These are phyloP conservation scores for Stichopus horrens DNA, from an alignment of 53 echinoderm and acorn worm species.

Conservation along the genomic window DNA sequence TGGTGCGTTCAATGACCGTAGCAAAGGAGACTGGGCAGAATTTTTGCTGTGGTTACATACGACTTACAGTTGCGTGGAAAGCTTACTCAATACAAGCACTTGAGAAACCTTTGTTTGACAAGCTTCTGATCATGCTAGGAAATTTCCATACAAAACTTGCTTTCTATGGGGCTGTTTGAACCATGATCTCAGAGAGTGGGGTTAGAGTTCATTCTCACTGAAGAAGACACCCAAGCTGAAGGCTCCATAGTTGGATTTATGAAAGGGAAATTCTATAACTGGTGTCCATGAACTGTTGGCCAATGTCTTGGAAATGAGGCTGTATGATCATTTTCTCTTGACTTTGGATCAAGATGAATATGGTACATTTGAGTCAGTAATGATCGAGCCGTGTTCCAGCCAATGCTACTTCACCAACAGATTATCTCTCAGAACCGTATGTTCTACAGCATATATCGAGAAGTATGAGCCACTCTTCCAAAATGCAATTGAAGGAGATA, in stretches of 20 bases:
- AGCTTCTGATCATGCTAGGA: slow-evolving; percentile 67
- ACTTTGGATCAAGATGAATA: slow-evolving; percentile 50
- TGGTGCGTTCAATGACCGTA: slow-evolving; percentile 59
- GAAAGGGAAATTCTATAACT: slow-evolving; percentile 65
- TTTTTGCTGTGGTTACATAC: slow-evolving; percentile 53
- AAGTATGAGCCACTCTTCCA: slow-evolving; percentile 59
- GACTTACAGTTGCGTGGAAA: slow-evolving; percentile 67
- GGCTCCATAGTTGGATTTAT: slow-evolving; percentile 69
- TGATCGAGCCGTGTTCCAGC: slow-evolving; percentile 51
- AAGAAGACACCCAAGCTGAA: too few species aligned
- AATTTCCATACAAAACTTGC: slow-evolving; percentile 66
- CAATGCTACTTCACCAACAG: slow-evolving; percentile 34
- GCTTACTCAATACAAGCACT: slow-evolving; percentile 62
- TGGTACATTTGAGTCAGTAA: slow-evolving; percentile 44
- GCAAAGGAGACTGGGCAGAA: slow-evolving; percentile 57
- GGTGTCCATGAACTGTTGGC: slow-evolving; percentile 66
- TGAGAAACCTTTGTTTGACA: slow-evolving; percentile 58
- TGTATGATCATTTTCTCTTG: slow-evolving; percentile 54
- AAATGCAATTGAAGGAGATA: slow-evolving; percentile 34
- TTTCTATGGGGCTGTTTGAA: slow-evolving; percentile 61
- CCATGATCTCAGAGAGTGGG: slow-evolving; percentile 57
- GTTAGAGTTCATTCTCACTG: too few species aligned
- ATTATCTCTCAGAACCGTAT: slow-evolving; percentile 45
- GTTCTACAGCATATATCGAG: slow-evolving; percentile 48
- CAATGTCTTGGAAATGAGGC: slow-evolving; percentile 57